phyloP scores from a whole-genome alignment of 2,113 vertebrate species.

The Dicentrarchus labrax region DNA sequence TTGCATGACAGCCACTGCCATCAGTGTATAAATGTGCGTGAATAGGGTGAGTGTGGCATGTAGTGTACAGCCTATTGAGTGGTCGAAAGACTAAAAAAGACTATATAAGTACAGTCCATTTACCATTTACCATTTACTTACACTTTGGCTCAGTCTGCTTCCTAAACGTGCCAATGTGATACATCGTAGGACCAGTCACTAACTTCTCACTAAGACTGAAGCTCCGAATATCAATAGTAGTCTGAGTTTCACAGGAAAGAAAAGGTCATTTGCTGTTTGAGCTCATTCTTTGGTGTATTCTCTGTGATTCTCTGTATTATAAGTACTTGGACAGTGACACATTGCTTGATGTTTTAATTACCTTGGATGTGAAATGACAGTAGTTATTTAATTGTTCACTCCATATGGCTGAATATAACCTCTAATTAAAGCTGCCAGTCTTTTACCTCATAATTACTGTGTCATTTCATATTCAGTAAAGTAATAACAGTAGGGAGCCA shows the following conservation, averaged over 20 bases:
- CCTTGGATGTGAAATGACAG: slow-evolving; percentile 52
- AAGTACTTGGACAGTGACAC: slow-evolving; percentile 55
- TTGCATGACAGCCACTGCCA: too few relatives aligned
- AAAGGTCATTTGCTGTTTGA: slow-evolving; percentile 1
- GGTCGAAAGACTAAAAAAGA: too few relatives aligned
- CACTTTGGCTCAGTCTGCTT: slow-evolving; percentile 82
- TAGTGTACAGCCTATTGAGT: too few relatives aligned
- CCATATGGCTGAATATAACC: slow-evolving; percentile 55
- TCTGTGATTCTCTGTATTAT: slow-evolving; percentile 35
- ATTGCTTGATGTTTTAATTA: slow-evolving; percentile 60
- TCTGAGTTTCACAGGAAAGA: slow-evolving; percentile 40
- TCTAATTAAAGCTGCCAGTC: slow-evolving; percentile 69
- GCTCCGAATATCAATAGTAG: slow-evolving; percentile 65
- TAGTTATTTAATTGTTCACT: slow-evolving; percentile 63
- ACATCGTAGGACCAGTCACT: slow-evolving; percentile 87
- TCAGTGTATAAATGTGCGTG: too few relatives aligned
- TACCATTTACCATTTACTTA: slow-evolving; percentile 72
- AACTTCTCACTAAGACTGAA: slow-evolving; percentile 75
- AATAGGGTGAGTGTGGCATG: too few relatives aligned
- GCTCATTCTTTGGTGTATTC: slow-evolving; percentile 2
- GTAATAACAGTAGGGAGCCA: slow-evolving; percentile 59
- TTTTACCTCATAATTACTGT: slow-evolving; percentile 62
- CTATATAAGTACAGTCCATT: too few relatives aligned
- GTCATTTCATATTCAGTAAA: slow-evolving; percentile 63
- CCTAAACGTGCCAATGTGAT: slow-evolving; percentile 88